Conservation (phyloP, 2,113 vertebrate species). For the Cyprinus carpio region DNA sequence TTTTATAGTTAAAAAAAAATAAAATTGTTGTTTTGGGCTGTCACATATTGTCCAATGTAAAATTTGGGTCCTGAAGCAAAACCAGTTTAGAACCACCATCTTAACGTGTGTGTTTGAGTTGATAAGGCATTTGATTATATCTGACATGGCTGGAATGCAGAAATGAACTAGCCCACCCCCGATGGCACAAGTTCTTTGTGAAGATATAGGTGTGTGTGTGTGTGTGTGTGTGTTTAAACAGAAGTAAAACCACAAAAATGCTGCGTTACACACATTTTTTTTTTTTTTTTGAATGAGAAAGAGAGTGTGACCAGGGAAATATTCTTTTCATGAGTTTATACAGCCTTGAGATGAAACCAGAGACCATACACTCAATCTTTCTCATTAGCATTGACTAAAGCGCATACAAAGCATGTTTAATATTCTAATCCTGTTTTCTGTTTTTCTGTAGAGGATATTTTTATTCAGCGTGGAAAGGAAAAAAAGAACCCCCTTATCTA, state of each 20-base stretch:
- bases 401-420: background rate
- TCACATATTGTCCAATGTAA: background rate
- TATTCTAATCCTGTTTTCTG: conserved; percentile 33
- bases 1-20: background rate
- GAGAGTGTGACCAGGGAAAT: conserved; percentile 42
- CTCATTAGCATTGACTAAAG: background rate
- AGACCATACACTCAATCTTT: background rate
- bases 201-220: background rate
- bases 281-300: conserved; percentile 41
- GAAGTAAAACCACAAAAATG: conserved; percentile 28
- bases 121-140: conserved; percentile 48
- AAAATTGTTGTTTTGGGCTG: background rate
- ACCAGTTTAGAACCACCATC: background rate
- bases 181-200: background rate
- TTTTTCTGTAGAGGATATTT: conserved; percentile 75
- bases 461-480: conserved; percentile 78
- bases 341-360: background rate
- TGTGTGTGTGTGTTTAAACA: too few species aligned
- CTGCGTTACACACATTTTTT: conserved; percentile 33
- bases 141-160: conserved; percentile 39
- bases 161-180: conserved; percentile 31
- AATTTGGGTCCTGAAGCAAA: background rate
- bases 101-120: background rate
- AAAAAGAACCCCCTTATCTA: conserved; percentile 81
- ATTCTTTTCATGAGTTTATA: conserved; percentile 27